Evolutionary conservation across 2,888 invertebrate species (phyloP).

Genomic region (Tetragonisca angustula): DNA sequence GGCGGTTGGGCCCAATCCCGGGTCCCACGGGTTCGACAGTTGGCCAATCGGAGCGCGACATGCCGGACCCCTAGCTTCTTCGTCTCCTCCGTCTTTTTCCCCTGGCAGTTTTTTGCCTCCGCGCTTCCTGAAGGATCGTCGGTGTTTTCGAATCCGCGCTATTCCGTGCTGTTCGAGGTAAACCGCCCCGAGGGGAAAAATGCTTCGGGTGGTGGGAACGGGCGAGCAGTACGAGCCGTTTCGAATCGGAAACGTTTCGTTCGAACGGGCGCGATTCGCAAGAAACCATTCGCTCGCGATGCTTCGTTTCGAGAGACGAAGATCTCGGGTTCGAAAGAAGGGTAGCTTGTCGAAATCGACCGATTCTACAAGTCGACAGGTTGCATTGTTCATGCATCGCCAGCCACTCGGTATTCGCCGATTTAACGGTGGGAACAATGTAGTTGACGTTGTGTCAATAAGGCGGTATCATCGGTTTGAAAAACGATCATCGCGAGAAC

Average conservation of each 20-base stretch:
- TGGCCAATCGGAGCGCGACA: conserved; percentile 81
- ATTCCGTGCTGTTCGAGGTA: background rate
- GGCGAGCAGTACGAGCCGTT: background rate
- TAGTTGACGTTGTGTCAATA: conserved; percentile 40
- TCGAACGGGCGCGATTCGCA: background rate
- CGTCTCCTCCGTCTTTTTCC: conserved; percentile 26
- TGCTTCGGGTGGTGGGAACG: background rate
- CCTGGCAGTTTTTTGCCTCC: background rate
- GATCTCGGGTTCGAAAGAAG: background rate
- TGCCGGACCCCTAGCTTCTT: conserved; percentile 71
- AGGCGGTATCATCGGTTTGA: conserved; percentile 18
- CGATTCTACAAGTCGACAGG: background rate
- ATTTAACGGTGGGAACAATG: conserved; percentile 53
- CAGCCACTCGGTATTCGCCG: conserved; percentile 24
- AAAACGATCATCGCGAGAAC: conserved; percentile 44
- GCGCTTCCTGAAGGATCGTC: background rate
- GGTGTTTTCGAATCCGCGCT: background rate
- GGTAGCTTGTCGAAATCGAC: background rate
- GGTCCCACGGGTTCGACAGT: conserved; percentile 62
- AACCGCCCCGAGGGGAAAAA: background rate
- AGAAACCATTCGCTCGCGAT: background rate
- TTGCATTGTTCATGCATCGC: conserved; percentile 20
- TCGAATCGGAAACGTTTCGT: conserved; percentile 12
- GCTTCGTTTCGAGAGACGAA: background rate
- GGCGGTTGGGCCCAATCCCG: conserved; percentile 79